Evolutionary conservation across 2,888 invertebrate genomes (phyloP), one percentile per base, ranked within the genome.

Genomic region (Diplolepis rosae): DNA sequence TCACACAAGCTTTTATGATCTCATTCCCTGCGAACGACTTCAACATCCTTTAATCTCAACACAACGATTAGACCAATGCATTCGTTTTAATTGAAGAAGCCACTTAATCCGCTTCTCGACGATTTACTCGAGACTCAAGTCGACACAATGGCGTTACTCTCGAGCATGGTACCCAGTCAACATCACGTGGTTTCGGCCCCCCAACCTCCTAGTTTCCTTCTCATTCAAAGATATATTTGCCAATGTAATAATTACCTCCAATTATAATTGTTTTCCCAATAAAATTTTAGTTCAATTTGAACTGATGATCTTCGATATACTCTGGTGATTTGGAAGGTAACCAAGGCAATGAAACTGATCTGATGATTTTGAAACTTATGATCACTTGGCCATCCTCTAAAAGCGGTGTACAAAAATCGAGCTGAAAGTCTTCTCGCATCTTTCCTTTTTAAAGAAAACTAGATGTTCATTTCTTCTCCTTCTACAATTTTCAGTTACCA

Each of bases 101-200:
- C 13, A 18, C 18, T 4, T 22, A 48, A 45, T 61, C 22, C 7
- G 13, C 22, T 50, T 24, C 39, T 35, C n/a, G 11, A 24, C 18
- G 35, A 61, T n/a, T 22, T n/a, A n/a, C 24, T 39, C 24, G 13
- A 32, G n/a, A 54, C 11, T 15, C 32, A 15, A n/a, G 18, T 54
- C 7, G 4, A 15, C 24, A 61, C 61, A 61, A 61, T 61, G 61
- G 39, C 39, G 39, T 61, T 61, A 1, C 22, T 39, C 24, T 61
- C 24, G 61, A 39, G 39, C 61, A 39, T 39, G 61, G 24, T 61
- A 24, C 24, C 13, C 18, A 39, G 61, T 61, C 61, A 61, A 39
- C 61, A 61, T 61, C 39, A 61, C 61, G 61, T 61, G 61, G 39
- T 39, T 24, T 13, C 35, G 35, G 39, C 27, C 35, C 39, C 27